Evolutionary conservation across 2,888 invertebrate species (phyloP).

Genomic region (Paralinhomoeus sp.): DNA sequence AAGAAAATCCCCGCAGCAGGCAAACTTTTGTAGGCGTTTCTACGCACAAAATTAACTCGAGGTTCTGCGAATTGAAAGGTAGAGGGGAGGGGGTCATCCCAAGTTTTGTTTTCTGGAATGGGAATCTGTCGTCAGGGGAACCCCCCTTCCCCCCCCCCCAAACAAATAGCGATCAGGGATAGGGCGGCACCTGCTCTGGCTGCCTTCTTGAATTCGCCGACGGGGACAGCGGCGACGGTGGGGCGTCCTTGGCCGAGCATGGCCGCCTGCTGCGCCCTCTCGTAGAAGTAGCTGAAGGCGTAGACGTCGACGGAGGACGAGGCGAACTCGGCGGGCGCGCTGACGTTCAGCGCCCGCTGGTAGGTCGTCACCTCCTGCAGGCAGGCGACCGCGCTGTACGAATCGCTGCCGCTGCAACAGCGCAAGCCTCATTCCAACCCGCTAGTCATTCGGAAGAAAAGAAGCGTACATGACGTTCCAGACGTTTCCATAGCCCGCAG

Average conservation of each 20-base stretch:
- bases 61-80: too few species aligned
- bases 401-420: constrained; percentile 1
- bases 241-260: constrained; percentile 14
- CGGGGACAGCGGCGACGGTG: constrained; percentile 35
- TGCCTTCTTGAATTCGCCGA: constrained; percentile 43
- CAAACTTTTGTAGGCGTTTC: too few species aligned
- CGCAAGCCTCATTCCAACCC: background rate
- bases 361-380: constrained; percentile 5
- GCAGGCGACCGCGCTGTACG: constrained; percentile 7
- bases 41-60: too few species aligned
- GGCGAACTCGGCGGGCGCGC: constrained; percentile 34
- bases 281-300: constrained; percentile 84
- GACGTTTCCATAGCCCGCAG: constrained; percentile 35
- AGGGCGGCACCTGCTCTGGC: constrained; percentile 35
- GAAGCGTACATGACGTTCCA: constrained; percentile 41
- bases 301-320: constrained; percentile 41
- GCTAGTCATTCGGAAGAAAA: background rate
- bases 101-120: too few species aligned
- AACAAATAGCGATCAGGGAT: too few species aligned
- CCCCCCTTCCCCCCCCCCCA: too few species aligned
- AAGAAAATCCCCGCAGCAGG: too few species aligned
- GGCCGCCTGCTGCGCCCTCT: constrained; percentile 59
- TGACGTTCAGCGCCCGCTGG: constrained; percentile 10
- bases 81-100: too few species aligned
- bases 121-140: too few species aligned